Conservation (phyloP, 2,797 vertebrate genomes). For the Halcyon leucocephala region DNA sequence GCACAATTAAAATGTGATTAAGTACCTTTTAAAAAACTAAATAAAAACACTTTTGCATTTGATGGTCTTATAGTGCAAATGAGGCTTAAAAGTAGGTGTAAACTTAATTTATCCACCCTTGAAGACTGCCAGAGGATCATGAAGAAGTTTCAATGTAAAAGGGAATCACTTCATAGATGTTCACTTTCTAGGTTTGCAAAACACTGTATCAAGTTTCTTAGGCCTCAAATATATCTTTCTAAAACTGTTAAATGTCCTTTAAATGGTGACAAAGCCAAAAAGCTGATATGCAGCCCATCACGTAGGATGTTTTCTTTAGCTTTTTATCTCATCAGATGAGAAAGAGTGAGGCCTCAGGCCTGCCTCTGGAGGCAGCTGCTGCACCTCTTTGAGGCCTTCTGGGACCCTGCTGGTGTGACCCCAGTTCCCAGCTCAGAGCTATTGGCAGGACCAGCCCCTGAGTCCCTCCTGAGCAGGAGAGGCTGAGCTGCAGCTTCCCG, state of each 20-base stretch:
- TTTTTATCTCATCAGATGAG: background rate
- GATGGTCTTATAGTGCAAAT: background rate
- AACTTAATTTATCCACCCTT: background rate
- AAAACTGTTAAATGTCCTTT: background rate
- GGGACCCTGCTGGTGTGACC: rapidly evolving
- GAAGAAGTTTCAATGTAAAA: background rate
- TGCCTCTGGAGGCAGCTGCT: background rate
- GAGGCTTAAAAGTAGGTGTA: background rate
- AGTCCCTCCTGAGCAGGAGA: background rate
- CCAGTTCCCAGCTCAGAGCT: rapidly evolving
- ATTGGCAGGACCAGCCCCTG: rapidly evolving
- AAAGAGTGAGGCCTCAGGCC: rapidly evolving
- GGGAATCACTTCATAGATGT: background rate
- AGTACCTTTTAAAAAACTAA: background rate
- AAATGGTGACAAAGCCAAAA: background rate
- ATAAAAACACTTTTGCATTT: background rate
- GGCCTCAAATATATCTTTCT: background rate
- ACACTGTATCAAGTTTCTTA: background rate
- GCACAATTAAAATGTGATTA: background rate
- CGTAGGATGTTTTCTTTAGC: rapidly evolving
- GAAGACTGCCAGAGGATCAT: background rate
- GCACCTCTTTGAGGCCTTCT: background rate
- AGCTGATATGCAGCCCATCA: background rate
- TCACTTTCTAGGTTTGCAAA: background rate
- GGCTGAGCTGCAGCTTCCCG: background rate